Base-by-base conservation (phyloP, 1,140 invertebrate genomes). In the Ostrea edulis region DNA sequence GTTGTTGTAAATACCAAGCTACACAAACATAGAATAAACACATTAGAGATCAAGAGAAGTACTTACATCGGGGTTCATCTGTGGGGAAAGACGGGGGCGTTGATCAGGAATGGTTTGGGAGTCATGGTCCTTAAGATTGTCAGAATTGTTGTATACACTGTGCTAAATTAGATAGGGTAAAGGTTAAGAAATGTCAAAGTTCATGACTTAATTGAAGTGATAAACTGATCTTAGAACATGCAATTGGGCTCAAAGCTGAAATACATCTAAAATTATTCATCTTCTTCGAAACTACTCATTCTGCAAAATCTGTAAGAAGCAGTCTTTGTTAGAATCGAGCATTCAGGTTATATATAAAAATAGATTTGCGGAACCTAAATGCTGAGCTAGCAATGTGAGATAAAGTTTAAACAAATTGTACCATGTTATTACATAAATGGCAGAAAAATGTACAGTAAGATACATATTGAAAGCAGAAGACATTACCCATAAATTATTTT, bases 141-240 rank as follows among this genome's bases (percentile, higher is more conserved):
- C 86, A 25, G 86, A 86, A 65, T 89, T 87, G 88, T 91, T 92
- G 87, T 91, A 92, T 20, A 92, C 88, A 91, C 90, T 87, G 14
- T 25, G 85, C 90, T 91, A 58, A 53, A 44, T 53, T 0, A 86
- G 44, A 71, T 8, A 52, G 58, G 44, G 20, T n/a, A 52, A 68
- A 83, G 44, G 35, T 83, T 25, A 83, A 9, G 8, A 52, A 7
- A 83, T 7, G 82, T 83, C 17, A 53, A 25, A 52, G 17, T 91
- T 95, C 95, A 65, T 96, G 94, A 7, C 95, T 82, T 0, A 96
- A 96, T 55, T 35, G 12, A 71, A 54, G 53, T 54, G 17, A 55
- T 55, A 12, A 0, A 55, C 17, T 55, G 9, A 58, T 20, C 4
- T 58, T 58, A 58, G 14, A 9, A 12, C 55, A 44, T 44, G 35